Percentiles rank a stretch among this genome's conserved stretches.
Conservation (phyloP, 1,140 invertebrate genomes). For the Drosophila ambigua region DNA sequence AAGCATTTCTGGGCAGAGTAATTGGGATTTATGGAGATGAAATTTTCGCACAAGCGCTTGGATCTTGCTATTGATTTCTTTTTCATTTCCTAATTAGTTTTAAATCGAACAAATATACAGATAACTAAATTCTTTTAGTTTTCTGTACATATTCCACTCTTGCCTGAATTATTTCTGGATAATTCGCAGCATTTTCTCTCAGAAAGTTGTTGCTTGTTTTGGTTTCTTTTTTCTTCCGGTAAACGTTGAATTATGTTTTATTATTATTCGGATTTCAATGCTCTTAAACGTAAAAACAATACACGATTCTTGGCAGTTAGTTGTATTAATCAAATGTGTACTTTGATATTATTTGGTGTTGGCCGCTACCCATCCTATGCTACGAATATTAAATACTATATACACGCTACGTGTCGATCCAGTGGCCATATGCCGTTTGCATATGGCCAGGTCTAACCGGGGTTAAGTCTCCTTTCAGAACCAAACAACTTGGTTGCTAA, state of each 20-base stretch:
- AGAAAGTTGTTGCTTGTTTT: not conserved
- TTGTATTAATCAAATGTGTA: constrained; percentile 38
- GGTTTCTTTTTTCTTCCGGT: constrained; percentile 8
- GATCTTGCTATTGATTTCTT: not conserved
- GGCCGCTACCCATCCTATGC: constrained; percentile 47
- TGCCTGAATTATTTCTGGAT: not conserved
- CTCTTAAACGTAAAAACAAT: constrained; percentile 45
- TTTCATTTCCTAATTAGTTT: not conserved
- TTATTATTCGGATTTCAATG: constrained; percentile 40
- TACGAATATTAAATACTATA: constrained; percentile 14
- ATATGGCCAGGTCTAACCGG: constrained; percentile 41
- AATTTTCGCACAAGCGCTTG: no score
- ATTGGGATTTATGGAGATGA: no score
- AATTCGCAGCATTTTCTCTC: not conserved
- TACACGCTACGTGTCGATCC: constrained; percentile 23
- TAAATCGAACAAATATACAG: no score
- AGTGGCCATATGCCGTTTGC: constrained; percentile 33
- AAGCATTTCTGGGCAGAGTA: no score
- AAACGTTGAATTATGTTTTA: constrained; percentile 49
- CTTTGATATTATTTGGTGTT: constrained; percentile 57
- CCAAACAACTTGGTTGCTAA: constrained; percentile 43
- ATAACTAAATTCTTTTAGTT: no score
- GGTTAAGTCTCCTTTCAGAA: not conserved
- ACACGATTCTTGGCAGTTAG: constrained; percentile 45
- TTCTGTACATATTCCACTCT: no score